These are phyloP conservation scores for Pogonognathellus flavescens DNA, from an alignment of 1,140 invertebrate species.

Conservation along the genomic window DNA sequence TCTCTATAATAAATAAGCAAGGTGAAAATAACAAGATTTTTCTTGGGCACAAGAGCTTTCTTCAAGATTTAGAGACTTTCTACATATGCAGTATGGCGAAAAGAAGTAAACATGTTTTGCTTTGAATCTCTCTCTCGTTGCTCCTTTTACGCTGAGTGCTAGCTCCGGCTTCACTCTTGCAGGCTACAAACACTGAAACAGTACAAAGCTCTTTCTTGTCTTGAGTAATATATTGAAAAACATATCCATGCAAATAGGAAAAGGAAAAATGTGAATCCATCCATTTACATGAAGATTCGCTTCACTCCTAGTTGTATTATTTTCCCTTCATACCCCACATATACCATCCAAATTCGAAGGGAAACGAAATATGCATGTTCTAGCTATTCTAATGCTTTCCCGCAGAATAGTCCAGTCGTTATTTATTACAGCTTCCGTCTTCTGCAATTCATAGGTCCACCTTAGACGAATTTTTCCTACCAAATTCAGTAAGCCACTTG, in stretches of 20 bases:
- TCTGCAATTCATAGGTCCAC: not conserved
- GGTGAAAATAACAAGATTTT: no score
- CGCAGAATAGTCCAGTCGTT: not conserved
- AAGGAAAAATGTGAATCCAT: constrained; percentile 39
- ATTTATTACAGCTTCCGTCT: constrained; percentile 29
- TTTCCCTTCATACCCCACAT: no score
- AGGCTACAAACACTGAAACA: not conserved
- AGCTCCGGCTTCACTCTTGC: not conserved
- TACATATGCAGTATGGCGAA: no score
- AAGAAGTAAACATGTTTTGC: not conserved
- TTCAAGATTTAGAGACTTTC: no score
- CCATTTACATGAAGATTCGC: constrained; percentile 20
- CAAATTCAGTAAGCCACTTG: not conserved
- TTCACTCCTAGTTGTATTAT: constrained; percentile 10
- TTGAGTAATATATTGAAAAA: constrained; percentile 44
- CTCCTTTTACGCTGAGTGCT: no score
- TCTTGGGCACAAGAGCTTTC: no score
- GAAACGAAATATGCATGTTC: not conserved
- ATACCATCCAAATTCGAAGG: not conserved
- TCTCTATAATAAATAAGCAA: no score
- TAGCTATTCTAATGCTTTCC: not conserved
- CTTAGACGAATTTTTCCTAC: not conserved
- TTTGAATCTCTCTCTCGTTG: not conserved
- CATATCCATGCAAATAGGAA: constrained; percentile 37
- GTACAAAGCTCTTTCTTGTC: constrained; percentile 20